Conservation (phyloP, 2,888 invertebrate species). For the Cephus runcator region DNA sequence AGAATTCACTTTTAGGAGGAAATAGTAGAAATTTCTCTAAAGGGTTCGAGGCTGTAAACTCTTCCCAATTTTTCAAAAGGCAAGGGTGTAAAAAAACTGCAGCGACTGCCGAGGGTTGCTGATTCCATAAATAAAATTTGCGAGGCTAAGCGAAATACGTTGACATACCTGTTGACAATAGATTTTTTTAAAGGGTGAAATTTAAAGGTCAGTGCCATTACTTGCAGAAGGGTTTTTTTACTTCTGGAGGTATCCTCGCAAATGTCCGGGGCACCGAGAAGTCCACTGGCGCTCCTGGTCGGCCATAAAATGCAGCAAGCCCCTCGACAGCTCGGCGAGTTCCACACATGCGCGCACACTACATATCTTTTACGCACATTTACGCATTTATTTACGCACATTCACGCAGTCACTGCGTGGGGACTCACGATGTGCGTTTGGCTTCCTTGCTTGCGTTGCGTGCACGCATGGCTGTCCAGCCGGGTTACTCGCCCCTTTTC, state of each 20-base stretch:
- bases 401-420: not conserved
- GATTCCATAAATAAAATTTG: not conserved
- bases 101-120: not conserved
- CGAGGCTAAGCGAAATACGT: not conserved
- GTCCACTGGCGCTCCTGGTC: conserved; percentile 12
- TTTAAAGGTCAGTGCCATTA: not conserved
- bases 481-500: not conserved
- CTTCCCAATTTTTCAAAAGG: not conserved
- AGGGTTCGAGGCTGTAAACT: not conserved
- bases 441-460: not conserved
- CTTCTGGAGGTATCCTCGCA: not conserved
- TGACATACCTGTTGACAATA: not conserved
- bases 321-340: conserved; percentile 9
- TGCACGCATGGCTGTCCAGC: not conserved
- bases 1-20: not conserved
- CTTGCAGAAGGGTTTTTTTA: not conserved
- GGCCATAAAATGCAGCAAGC: conserved; percentile 17
- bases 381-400: not conserved
- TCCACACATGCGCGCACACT: not conserved
- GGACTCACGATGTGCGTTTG: not conserved
- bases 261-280: conserved; percentile 1
- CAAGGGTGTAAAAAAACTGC: not conserved
- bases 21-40: not conserved
- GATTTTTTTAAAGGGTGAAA: not conserved
- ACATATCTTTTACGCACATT: not conserved